Percentiles rank a stretch among this genome's conserved stretches.
phyloP scores from a whole-genome alignment of 2,113 vertebrate species.

The Megaceryle torquata region DNA sequence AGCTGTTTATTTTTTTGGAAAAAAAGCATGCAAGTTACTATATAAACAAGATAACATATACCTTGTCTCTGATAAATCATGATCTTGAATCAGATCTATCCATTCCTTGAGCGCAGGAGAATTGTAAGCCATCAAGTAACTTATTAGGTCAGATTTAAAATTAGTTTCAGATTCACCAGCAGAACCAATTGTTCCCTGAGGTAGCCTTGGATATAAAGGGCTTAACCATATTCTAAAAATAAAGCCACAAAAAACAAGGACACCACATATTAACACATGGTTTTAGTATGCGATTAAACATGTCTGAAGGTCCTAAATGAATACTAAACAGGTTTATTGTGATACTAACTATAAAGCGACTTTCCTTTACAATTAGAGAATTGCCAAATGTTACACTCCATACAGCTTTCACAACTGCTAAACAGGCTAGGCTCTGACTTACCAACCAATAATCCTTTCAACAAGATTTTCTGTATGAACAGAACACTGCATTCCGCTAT shows the following conservation, averaged over 20 bases:
- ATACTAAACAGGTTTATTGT: not conserved
- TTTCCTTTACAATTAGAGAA: not conserved
- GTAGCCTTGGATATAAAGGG: constrained; percentile 86
- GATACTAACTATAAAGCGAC: not conserved
- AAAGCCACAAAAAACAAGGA: not conserved
- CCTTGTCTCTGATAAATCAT: constrained; percentile 94
- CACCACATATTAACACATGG: not conserved
- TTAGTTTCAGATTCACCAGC: constrained; percentile 88
- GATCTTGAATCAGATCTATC: constrained; percentile 84
- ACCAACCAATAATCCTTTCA: not conserved
- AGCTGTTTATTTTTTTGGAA: not conserved
- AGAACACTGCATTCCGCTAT: not conserved
- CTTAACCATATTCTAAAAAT: constrained; percentile 91
- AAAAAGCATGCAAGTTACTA: not conserved
- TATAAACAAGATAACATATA: constrained; percentile 14
- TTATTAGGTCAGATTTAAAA: constrained; percentile 91
- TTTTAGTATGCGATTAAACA: not conserved
- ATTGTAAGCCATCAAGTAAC: constrained; percentile 86
- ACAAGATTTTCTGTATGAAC: not conserved
- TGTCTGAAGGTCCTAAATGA: not conserved
- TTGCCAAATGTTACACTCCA: not conserved
- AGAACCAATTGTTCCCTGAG: constrained; percentile 66
- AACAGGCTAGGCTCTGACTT: not conserved
- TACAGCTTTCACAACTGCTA: not conserved
- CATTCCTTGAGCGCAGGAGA: constrained; percentile 84